A percentile compares a stretch with the other conserved stretches of the same genome.
Conservation (phyloP, 2,113 vertebrate species). For the Strigops habroptila region DNA sequence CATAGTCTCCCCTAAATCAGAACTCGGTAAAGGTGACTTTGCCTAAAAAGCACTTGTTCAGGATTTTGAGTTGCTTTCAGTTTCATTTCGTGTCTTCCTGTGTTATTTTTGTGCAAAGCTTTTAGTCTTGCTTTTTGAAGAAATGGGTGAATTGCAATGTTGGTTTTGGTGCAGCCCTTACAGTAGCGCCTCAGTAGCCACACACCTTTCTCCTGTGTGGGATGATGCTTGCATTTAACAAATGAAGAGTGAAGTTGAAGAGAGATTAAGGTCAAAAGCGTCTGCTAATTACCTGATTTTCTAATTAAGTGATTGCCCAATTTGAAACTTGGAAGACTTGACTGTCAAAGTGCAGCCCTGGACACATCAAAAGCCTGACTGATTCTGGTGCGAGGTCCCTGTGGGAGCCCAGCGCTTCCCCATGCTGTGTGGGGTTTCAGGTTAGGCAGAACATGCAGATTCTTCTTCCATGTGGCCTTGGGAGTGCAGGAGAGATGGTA, state of each 20-base stretch:
- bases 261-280: slow-evolving; percentile 38
- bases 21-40: neutral
- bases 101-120: neutral
- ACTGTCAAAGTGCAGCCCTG: neutral
- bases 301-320: neutral
- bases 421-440: fast-evolving
- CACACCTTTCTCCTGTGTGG: neutral
- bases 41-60: neutral
- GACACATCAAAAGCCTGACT: neutral
- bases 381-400: neutral
- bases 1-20: neutral
- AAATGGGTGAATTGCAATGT: neutral
- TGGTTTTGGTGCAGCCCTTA: neutral
- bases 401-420: neutral
- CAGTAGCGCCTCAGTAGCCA: neutral
- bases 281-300: neutral
- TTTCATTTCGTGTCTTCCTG: neutral
- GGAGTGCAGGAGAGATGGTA: neutral
- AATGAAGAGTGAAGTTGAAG: neutral
- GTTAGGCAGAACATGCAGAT: neutral
- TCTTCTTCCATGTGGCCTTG: neutral
- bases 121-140: neutral
- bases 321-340: neutral
- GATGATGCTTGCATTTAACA: neutral
- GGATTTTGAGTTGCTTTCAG: neutral